Evolutionary conservation across 2,888 invertebrate species (phyloP), one percentile per base, ranked within the genome.

Genomic region (Apodemia zela): DNA sequence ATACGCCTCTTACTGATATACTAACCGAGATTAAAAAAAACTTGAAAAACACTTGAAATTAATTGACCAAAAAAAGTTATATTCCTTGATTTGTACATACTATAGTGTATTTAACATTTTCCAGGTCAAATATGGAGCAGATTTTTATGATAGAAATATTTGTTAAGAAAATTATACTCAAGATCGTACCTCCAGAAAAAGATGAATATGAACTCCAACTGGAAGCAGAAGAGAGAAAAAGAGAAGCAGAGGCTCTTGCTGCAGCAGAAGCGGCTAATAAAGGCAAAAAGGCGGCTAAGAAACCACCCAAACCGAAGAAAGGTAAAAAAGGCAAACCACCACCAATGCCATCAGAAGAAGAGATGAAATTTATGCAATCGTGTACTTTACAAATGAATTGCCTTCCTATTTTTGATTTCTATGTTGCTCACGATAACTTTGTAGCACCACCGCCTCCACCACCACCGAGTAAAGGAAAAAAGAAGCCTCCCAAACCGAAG

Each of bases 111-210:
- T 5, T 38, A n/a, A 51, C 47, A 51, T 21, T 49, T 54, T 10
- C 2, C 21, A 60, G 45, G 38, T 29, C 33, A 33, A 72, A 8
- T 65, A 90, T 90, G 90, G 91, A 91, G 65, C 91, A 91, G 78
- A 89, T 91, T 63, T 91, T 90, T 63, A 89, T 91, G 89, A 84
- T 91, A 33, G 91, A 91, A 74, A 82, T 88, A 1, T 89, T 84
- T 64, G 89, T 91, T 6, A 89, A 89, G 71, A 88, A 80, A 68
- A 89, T 90, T 10, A 66, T 89, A 51, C 73, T 91, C 0, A 90
- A 91, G 76, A 72, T 90, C 64, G 89, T 88, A 65, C 90, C 90
- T 65, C 83, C 83, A 0, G 79, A 74, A 61, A 91, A 90, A 79
- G 90, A 90, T 81, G 90, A 82, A 69, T 89, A 84, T 58, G 91